Base-by-base conservation (phyloP, 2,797 vertebrate species). In the Siniperca undulata region DNA sequence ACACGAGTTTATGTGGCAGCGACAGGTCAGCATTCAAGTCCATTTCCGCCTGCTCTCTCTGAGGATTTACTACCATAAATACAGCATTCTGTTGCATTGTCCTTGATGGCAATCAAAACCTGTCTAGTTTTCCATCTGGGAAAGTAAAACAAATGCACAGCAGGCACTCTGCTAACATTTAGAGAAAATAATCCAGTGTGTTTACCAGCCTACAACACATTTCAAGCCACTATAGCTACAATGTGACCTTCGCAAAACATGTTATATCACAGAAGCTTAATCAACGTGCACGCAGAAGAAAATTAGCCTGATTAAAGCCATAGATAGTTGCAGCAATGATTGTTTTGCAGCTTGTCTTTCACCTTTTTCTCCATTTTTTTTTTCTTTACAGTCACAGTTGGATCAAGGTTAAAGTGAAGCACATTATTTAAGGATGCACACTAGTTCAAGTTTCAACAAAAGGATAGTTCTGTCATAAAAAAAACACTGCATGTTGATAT, bases 11-110 rank as follows among this genome's bases (percentile, higher is more conserved):
- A 76, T 53, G 76, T 44, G 52, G 34, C 42, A 77, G 70, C 12
- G 7, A 64, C 76, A 77, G 77, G 79, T 89, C 88, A 80, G 52
- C 48, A 62, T 55, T 74, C 30, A 36, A 73, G 70, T 75, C 46
- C 30, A 80, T 73, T 74, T 71, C 50, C 56, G 34, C 36, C 16
- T 9, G 42, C 42, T 75, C 58, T 79, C 30, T 80, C 42, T 50
- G 46, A 74, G 80, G 85, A 87, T 89, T 90, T 91, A 75, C 64
- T 73, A 71, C 48, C 69, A 62, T 62, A 55, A 69, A 72, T 72
- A 34, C 19, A 56, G 40, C 53, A 58, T 81, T 46, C 44, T 30
- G 78, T 62, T 74, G 62, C n/a, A 36, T 68, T 24, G 19, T 53
- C 50, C 22, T 68, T 78, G 69, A 87, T 74, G 72, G 80, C 69